Percentiles rank a stretch among this genome's conserved stretches.
Evolutionary conservation across 2,113 vertebrate species (phyloP).

Genomic region (Apteryx mantelli): DNA sequence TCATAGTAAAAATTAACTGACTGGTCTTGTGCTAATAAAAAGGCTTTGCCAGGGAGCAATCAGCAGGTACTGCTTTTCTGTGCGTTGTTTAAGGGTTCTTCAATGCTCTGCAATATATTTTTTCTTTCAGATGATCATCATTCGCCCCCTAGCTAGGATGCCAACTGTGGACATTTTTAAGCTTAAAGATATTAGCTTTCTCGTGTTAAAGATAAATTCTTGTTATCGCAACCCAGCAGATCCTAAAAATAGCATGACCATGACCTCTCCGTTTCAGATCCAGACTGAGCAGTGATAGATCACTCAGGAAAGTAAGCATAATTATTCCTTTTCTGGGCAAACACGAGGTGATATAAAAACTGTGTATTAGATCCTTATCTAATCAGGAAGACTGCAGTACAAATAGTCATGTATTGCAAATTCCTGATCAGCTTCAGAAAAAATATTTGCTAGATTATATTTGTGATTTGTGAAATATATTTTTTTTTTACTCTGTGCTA

Average conservation of each 20-base stretch:
- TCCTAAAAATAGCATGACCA: constrained; percentile 60
- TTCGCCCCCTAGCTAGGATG: background rate
- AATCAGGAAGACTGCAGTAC: background rate
- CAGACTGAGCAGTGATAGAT: constrained; percentile 65
- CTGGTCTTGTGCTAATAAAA: background rate
- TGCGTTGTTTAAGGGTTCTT: background rate
- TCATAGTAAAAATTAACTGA: background rate
- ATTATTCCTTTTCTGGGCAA: background rate
- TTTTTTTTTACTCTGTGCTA: background rate
- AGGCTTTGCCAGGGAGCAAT: background rate
- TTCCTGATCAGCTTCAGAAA: background rate
- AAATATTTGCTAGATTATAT: background rate
- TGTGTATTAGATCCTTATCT: background rate
- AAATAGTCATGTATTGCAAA: background rate
- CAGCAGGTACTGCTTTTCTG: background rate
- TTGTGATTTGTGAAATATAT: background rate
- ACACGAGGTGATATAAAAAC: background rate
- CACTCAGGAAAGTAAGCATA: constrained; percentile 49
- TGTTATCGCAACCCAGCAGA: constrained; percentile 70
- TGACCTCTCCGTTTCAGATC: constrained; percentile 71
- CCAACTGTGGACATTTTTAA: background rate
- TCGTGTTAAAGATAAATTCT: constrained; percentile 70
- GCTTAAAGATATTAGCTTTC: background rate
- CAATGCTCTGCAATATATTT: rapidly evolving
- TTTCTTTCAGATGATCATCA: background rate